Conservation (phyloP, 2,797 vertebrate genomes). For the Propithecus deckenii region DNA sequence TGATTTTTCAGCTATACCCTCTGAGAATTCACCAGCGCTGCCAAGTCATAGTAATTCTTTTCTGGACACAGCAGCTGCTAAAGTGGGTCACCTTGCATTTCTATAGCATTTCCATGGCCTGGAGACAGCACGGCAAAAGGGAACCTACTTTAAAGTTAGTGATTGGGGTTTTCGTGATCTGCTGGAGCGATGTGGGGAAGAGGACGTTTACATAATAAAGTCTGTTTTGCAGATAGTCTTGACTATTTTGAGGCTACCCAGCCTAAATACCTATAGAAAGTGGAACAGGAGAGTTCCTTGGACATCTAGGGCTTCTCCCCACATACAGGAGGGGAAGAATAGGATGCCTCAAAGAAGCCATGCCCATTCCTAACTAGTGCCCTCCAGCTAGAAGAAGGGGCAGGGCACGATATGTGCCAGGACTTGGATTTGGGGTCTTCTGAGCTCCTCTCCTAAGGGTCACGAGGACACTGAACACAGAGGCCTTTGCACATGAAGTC, state of each 20-base stretch:
- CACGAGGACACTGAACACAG: neutral
- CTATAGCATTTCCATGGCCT: neutral
- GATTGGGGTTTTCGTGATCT: neutral
- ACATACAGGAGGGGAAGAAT: neutral
- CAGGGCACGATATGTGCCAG: neutral
- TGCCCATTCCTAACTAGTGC: neutral
- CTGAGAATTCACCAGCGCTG: conserved; percentile 65
- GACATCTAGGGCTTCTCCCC: neutral
- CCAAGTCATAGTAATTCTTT: conserved; percentile 74
- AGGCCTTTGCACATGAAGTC: neutral
- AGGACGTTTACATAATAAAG: neutral
- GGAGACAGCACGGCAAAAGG: neutral
- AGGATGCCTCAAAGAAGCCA: neutral
- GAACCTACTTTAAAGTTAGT: neutral
- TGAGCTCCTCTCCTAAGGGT: neutral
- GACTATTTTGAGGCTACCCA: neutral
- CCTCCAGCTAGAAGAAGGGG: neutral
- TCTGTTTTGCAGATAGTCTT: neutral
- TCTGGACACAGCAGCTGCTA: conserved; percentile 73
- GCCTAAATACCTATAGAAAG: neutral
- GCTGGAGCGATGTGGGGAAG: neutral
- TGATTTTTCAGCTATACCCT: conserved; percentile 66
- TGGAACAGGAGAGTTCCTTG: neutral
- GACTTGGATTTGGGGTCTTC: neutral
- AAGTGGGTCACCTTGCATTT: conserved; percentile 78